phyloP scores from a whole-genome alignment of 1,140 invertebrate species.

The Aphelinus atriplicis region DNA sequence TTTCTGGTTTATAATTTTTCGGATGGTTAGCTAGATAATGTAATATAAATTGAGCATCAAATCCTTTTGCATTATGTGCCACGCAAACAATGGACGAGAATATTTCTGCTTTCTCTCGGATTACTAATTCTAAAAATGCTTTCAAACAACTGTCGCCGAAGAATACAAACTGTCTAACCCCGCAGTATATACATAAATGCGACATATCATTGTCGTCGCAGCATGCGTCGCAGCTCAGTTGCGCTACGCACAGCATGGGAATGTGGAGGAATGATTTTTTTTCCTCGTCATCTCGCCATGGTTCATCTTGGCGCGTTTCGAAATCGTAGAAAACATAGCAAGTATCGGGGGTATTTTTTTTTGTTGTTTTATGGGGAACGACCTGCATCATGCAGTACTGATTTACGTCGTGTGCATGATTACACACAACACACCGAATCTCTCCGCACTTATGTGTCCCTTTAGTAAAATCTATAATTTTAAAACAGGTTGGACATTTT shows the following conservation, averaged over 20 bases:
- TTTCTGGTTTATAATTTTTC: constrained; percentile 19
- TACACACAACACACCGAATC: no score
- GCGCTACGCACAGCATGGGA: background rate
- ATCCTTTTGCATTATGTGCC: constrained; percentile 45
- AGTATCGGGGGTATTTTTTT: no score
- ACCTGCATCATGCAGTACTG: no score
- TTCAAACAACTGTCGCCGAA: constrained; percentile 9
- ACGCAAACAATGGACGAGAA: constrained; percentile 40
- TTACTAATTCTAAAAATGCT: constrained; percentile 27
- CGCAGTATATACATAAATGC: no score
- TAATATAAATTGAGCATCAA: constrained; percentile 49
- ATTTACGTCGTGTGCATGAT: no score
- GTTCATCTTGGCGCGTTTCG: background rate
- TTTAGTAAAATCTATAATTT: no score
- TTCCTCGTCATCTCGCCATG: background rate
- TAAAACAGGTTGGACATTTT: no score
- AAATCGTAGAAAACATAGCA: constrained; percentile 1
- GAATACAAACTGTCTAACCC: background rate
- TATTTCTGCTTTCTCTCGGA: background rate
- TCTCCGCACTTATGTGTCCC: no score
- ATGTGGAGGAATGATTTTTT: background rate
- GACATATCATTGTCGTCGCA: background rate
- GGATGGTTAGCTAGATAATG: constrained; percentile 33
- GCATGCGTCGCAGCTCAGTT: background rate
- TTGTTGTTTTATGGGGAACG: no score